Conservation (phyloP, 1,140 invertebrate genomes). For the Bombus waltoni region DNA sequence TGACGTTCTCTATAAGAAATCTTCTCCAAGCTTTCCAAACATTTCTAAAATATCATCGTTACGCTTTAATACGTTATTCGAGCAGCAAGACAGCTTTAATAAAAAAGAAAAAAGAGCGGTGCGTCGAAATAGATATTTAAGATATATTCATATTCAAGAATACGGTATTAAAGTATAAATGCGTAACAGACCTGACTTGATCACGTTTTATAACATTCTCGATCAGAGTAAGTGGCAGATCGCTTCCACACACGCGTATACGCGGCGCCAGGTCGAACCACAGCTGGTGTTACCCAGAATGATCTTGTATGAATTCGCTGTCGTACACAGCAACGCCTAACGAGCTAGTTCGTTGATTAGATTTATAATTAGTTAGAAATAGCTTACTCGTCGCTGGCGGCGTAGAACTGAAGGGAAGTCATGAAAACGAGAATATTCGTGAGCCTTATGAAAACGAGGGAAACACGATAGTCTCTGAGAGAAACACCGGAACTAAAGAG, state of each 20-base stretch:
- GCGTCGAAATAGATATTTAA: too few species aligned
- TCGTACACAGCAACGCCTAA: constrained; percentile 37
- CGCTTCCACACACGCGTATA: neutral
- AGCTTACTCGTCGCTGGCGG: neutral
- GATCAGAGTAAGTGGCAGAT: neutral
- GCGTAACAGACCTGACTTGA: neutral
- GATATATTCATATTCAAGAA: neutral
- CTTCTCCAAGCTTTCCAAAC: too few species aligned
- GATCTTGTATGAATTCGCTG: constrained; percentile 53
- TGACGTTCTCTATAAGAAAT: too few species aligned
- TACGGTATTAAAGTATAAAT: neutral
- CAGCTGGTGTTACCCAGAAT: constrained; percentile 44
- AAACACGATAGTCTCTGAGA: neutral
- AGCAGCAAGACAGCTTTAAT: neutral
- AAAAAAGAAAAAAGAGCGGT: neutral
- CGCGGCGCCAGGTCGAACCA: too few species aligned
- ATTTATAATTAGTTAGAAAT: constrained; percentile 56
- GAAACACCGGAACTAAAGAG: neutral
- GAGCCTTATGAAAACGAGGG: too few species aligned
- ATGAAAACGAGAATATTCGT: neutral
- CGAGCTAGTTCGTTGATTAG: constrained; percentile 58
- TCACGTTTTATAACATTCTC: neutral
- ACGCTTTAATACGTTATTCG: neutral
- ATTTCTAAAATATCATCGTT: too few species aligned
- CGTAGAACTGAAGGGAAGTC: neutral